Base-by-base conservation (phyloP, 1,140 invertebrate species). In the Zophobas morio region DNA sequence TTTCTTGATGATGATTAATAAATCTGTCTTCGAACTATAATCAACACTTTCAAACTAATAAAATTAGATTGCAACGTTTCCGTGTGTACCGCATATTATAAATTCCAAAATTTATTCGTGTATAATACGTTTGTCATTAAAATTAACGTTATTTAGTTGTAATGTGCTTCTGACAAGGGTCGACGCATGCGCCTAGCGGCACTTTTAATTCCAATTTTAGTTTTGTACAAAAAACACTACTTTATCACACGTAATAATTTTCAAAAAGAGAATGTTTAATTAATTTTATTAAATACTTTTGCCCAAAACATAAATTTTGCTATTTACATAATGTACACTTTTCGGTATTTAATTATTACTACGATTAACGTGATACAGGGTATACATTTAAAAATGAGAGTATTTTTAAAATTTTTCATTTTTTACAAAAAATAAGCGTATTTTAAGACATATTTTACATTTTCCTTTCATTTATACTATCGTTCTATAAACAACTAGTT, bases 251-350 rank as follows among this genome's bases (percentile, higher is more conserved):
- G 20, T 53, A 20, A 53, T 35, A 57, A 57, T 1, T 35, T 46
- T 4, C 3, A 46, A 46, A 46, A 46, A 46, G 42, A n/a, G 60
- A 66, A 66, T 37, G 37, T 66, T 66, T 66, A 66, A 66, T 66
- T 66, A 66, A 66, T 34, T 73, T 73, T 73, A 73, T 73, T 73
- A 73, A 73, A 73, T 73, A 73, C 71, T 73, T 73, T 73, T 54
- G 71, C 71, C 71, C 71, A 73, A 73, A 73, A 73, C 70, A 72
- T 72, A 72, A 73, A 54, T 73, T 54, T 73, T 39, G 49, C 54
- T 73, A 73, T 73, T 36, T 73, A 73, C 71, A 73, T 32, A 73
- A 73, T 73, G 49, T 73, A 73, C 71, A 73, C 71, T 40, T 73
- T 73, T 66, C 60, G 8, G 60, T 66, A 66, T 36, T 42, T 66